Percentiles rank a stretch among this genome's conserved stretches.
Conservation (phyloP, 2,113 vertebrate species). For the Actenoides lindsayi region DNA sequence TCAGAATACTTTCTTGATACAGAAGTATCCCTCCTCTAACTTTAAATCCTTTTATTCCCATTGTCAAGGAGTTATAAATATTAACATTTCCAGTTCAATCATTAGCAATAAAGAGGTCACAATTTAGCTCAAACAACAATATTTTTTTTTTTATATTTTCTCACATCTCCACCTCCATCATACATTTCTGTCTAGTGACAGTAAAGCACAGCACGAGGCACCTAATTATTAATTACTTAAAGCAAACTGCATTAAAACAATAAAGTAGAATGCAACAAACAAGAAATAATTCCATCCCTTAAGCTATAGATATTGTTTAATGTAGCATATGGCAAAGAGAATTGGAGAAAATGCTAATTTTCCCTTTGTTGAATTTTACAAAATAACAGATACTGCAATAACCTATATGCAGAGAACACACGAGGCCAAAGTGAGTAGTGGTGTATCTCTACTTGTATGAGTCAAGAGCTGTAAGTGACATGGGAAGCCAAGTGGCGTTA, state of each 20-base stretch:
- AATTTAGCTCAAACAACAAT: not conserved
- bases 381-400: not conserved
- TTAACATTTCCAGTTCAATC: not conserved
- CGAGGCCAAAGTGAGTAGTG: not conserved
- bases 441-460: not conserved
- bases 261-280: not conserved
- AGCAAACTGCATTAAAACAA: not conserved
- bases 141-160: not conserved
- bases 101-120: not conserved
- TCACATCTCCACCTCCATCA: not conserved
- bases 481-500: not conserved
- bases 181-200: not conserved
- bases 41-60: not conserved
- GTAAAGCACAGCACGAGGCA: not conserved
- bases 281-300: not conserved
- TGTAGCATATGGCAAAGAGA: not conserved
- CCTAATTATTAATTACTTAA: not conserved
- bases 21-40: not conserved
- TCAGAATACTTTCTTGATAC: not conserved
- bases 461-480: not conserved
- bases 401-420: not conserved
- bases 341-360: slow-evolving; percentile 1
- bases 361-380: not conserved
- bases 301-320: slow-evolving; percentile 10
- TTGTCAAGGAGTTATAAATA: not conserved